Base-by-base conservation (phyloP, 2,113 vertebrate species). In the Notothenia rossii region DNA sequence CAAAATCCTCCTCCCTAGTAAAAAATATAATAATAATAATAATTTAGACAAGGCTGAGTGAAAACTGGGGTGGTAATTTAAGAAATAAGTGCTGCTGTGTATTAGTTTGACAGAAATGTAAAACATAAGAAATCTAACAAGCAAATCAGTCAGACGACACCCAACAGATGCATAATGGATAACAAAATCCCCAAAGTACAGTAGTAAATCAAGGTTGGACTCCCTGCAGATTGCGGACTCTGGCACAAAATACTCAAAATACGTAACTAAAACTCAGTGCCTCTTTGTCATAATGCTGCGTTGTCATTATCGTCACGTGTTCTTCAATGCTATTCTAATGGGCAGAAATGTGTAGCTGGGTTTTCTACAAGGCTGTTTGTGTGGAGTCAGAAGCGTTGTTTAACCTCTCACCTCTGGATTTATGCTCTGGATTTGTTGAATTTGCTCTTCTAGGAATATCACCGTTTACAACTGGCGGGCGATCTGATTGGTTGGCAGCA, bases 351-450 rank as follows among this genome's bases (percentile, higher is more conserved):
- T 13, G 4, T 8, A 0, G 7, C 40, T 15, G 33, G 1, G 4
- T 36, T 53, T 22, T 60, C 91, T 93, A 96, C 81, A 95, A 62
- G 48, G 89, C 93, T 33, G 94, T 95, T 20, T 96, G 95, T 33
- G 90, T 88, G 36, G 90, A 84, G 51, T 89, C 78, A 4, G 40
- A 0, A 0, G 7, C 55, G 70, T 83, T 87, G 72, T 87, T 90
- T 36, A 79, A 78, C 68, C 79, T 90, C 29, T 94, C 93, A 56
- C 53, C 75, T 69, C 88, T 87, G 63, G 78, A 8, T 77, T 94
- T 95, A 15, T 83, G 88, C 75, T 90, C 88, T 15, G 56, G 60
- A 56, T 65, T 89, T 15, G 78, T 50, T 12, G 79, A 79, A 40
- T 64, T 89, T 14, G 65, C 74, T 61, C 89, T 82, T 15, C 40